phyloP scores from a whole-genome alignment of 2,888 invertebrate genomes.

The Meghimatium bilineatum region DNA sequence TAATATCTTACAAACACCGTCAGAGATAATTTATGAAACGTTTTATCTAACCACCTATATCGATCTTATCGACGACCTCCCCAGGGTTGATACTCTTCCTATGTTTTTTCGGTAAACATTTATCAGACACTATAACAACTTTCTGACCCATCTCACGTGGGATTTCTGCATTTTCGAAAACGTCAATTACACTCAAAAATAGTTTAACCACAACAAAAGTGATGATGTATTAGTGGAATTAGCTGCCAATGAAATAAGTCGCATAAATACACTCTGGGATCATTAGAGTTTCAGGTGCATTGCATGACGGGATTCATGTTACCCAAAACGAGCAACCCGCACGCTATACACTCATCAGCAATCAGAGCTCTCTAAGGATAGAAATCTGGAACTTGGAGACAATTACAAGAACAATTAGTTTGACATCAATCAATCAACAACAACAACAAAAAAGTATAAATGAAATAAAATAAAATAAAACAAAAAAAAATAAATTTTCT shows the following conservation, averaged over 20 bases:
- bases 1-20: too few species aligned
- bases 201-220: neutral
- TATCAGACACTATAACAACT: too few species aligned
- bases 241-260: slow-evolving; percentile 20
- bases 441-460: too few species aligned
- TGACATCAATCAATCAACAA: neutral
- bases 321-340: slow-evolving; percentile 12
- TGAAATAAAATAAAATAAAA: too few species aligned
- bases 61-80: too few species aligned
- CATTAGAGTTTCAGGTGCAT: slow-evolving; percentile 11
- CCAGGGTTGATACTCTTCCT: too few species aligned
- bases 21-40: too few species aligned
- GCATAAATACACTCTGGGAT: slow-evolving; percentile 3
- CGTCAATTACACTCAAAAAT: neutral
- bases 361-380: neutral
- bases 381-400: neutral
- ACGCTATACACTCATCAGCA: slow-evolving; percentile 23
- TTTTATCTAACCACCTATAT: too few species aligned
- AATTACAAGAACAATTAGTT: neutral
- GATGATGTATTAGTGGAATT: neutral
- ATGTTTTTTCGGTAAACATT: too few species aligned
- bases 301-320: neutral
- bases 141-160: too few species aligned
- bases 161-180: too few species aligned
- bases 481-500: too few species aligned